phyloP scores from a whole-genome alignment of 2,797 vertebrate species.

The Pipistrellus kuhlii region DNA sequence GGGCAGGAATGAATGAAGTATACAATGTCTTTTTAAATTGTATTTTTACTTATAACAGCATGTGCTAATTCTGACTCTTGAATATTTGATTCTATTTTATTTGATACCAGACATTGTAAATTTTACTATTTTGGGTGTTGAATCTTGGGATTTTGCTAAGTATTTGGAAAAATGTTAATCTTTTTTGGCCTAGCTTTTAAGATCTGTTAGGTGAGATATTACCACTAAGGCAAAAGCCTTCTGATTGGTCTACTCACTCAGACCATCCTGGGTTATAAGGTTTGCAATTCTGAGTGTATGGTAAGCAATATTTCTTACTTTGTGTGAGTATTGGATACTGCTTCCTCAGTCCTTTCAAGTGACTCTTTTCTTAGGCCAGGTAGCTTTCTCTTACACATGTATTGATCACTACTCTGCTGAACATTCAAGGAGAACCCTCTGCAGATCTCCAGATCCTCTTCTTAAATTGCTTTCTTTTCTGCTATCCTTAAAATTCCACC shows the following conservation, averaged over 20 bases:
- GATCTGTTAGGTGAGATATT: neutral
- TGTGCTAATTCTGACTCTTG: neutral
- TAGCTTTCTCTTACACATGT: neutral
- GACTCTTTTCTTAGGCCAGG: neutral
- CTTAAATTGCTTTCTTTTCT: neutral
- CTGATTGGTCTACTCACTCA: neutral
- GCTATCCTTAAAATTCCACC: neutral
- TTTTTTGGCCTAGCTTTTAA: neutral
- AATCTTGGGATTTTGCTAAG: neutral
- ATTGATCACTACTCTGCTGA: neutral
- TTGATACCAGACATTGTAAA: neutral
- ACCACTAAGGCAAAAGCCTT: neutral
- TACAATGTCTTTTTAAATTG: neutral
- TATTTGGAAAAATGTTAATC: neutral
- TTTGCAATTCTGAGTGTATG: neutral
- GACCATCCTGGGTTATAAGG: neutral
- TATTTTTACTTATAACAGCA: neutral
- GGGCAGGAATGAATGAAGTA: neutral
- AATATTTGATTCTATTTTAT: neutral
- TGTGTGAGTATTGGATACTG: neutral
- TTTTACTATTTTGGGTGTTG: neutral
- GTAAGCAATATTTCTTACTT: neutral
- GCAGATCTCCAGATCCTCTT: neutral
- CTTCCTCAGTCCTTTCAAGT: neutral
- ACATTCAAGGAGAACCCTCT: neutral